Percentiles rank a stretch among this genome's conserved stretches.
phyloP scores from a whole-genome alignment of 2,888 invertebrate species.

The Gortyna flavago region DNA sequence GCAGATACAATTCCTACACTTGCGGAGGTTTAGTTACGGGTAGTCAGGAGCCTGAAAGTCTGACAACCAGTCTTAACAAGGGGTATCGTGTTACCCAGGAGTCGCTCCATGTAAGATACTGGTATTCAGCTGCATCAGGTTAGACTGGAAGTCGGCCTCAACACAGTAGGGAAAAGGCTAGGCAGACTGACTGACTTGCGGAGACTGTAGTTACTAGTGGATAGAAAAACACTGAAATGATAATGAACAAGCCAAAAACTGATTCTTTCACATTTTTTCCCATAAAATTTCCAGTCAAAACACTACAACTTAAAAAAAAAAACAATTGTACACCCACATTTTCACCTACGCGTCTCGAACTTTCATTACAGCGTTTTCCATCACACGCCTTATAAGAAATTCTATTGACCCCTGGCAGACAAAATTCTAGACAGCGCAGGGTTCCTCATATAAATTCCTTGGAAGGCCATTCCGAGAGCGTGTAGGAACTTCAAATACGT shows the following conservation, averaged over 20 bases:
- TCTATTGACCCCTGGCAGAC: conserved; percentile 47
- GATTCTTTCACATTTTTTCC: neutral
- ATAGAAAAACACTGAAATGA: neutral
- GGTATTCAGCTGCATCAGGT: too few species aligned
- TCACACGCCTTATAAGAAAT: conserved; percentile 50
- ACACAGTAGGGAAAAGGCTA: too few species aligned
- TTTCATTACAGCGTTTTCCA: conserved; percentile 38
- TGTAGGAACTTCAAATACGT: conserved; percentile 44
- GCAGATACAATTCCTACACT: neutral
- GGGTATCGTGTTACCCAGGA: too few species aligned
- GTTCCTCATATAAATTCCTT: conserved; percentile 66
- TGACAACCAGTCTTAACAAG: too few species aligned
- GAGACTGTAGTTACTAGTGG: neutral
- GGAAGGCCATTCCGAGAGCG: conserved; percentile 46
- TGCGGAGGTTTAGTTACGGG: neutral
- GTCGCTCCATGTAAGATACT: too few species aligned
- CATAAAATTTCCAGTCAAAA: too few species aligned
- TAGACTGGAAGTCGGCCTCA: too few species aligned
- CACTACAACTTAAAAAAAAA: neutral
- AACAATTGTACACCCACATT: neutral
- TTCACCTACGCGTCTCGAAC: neutral
- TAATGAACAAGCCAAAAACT: too few species aligned
- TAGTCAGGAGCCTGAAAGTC: too few species aligned
- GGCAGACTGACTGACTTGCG: too few species aligned
- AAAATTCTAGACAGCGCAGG: conserved; percentile 40